Evolutionary conservation across 2,797 vertebrate species (phyloP), one percentile per base, ranked within the genome.

Genomic region (Peromyscus eremicus): DNA sequence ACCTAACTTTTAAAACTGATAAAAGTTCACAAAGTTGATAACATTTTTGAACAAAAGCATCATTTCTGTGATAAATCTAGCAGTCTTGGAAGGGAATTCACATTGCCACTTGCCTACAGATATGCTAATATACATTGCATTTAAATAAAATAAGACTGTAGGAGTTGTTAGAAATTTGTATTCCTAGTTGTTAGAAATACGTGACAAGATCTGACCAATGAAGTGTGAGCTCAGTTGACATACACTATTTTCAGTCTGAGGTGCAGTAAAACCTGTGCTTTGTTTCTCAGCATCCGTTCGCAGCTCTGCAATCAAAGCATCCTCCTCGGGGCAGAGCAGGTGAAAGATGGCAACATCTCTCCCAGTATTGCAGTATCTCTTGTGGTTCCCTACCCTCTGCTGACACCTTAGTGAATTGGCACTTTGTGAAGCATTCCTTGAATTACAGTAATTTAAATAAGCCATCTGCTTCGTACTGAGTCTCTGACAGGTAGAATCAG

Each of bases 21-120:
- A 96, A 98, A 94, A 98, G 97, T 98, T 98, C 97, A 97, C 95
- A 97, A 98, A 97, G 97, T 98, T 95, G 95, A 66, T 95, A 97
- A 87, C 95, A 68, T 86, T 25, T 70, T 94, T 91, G 73, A 92
- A 92, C 34, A 92, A 96, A 80, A 52, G 32, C 34, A 94, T 19
- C 52, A 62, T 34, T 94, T 97, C 43, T 96, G 13, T n/a, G 71
- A 40, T 90, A 92, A 91, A 7, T 90, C 89, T 94, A 90, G 66
- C 40, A 76, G 85, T 80, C 43, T 60, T 89, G 5, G 40, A 80
- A 95, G 75, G 27, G 23, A 94, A 94, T 80, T 82, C 17, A 89
- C 37, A 64, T 57, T 71, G 11, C 16, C 55, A 4, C 62, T 68
- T 83, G 32, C 11, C 77, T 46, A 62, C 0, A 29, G 37, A 37